Evolutionary conservation across 1,140 invertebrate genomes (phyloP).

Genomic region (Drosophila bipectinata): DNA sequence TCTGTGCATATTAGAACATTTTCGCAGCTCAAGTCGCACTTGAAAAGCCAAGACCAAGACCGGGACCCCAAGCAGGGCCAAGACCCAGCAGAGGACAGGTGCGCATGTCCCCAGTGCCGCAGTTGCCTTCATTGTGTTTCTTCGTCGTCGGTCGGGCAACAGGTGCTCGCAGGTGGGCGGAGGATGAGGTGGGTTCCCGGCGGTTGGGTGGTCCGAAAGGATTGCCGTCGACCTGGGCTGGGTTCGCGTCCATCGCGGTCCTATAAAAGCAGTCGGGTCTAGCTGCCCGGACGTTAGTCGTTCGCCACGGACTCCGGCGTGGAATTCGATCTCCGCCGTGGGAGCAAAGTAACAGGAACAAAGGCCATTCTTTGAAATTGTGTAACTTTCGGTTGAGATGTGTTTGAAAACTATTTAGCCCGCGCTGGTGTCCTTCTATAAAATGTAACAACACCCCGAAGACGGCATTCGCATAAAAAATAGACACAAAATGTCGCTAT

Average conservation of each 20-base stretch:
- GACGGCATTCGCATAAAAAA: constrained; percentile 1
- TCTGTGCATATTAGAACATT: constrained; percentile 54
- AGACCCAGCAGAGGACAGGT: constrained; percentile 10
- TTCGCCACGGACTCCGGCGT: constrained; percentile 18
- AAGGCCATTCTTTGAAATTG: constrained; percentile 6
- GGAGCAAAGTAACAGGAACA: constrained; percentile 11
- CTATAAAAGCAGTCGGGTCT: constrained; percentile 62
- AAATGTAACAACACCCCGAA: constrained; percentile 17
- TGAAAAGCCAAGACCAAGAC: constrained; percentile 32
- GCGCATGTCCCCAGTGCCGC: constrained; percentile 62
- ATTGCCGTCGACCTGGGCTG: constrained; percentile 20
- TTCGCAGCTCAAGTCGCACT: constrained; percentile 36
- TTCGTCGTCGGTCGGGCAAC: constrained; percentile 44
- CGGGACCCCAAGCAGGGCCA: constrained; percentile 4
- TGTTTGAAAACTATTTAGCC: constrained; percentile 27
- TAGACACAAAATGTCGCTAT: constrained; percentile 36
- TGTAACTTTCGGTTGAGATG: constrained; percentile 28
- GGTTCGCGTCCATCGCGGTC: constrained; percentile 19
- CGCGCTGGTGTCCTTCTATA: constrained; percentile 16
- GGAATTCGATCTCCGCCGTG: constrained; percentile 42
- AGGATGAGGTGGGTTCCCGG: background rate
- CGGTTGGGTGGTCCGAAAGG: constrained; percentile 16
- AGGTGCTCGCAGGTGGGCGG: constrained; percentile 48
- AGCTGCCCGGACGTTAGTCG: constrained; percentile 46
- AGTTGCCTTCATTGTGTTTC: constrained; percentile 2